Percentiles rank a stretch among this genome's conserved stretches.
Conservation (phyloP, 1,140 invertebrate genomes). For the Plodia interpunctella region DNA sequence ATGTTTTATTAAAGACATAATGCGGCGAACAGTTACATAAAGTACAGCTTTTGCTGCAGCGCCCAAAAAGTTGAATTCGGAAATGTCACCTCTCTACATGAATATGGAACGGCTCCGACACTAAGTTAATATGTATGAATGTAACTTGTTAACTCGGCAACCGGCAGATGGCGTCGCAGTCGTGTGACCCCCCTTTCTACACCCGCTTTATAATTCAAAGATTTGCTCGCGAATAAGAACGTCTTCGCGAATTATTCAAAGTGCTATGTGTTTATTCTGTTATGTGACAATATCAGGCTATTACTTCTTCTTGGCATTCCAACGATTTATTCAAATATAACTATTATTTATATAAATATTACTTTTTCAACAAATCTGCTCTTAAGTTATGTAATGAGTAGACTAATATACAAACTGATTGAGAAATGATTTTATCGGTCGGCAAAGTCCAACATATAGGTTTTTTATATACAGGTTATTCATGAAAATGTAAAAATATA, state of each 20-base stretch:
- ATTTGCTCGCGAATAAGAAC: conserved; percentile 57
- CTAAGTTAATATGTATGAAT: conserved; percentile 56
- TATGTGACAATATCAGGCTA: conserved; percentile 11
- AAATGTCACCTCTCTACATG: neutral
- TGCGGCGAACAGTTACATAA: neutral
- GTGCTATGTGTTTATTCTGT: conserved; percentile 21
- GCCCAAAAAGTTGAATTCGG: conserved; percentile 6
- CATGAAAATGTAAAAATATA: too few species aligned
- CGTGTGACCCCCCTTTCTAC: conserved; percentile 13
- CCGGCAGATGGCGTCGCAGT: conserved; percentile 34
- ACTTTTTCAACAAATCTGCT: too few species aligned
- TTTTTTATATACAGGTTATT: too few species aligned
- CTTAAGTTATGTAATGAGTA: too few species aligned
- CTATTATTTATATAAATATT: too few species aligned
- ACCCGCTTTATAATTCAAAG: conserved; percentile 63
- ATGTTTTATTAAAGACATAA: conserved; percentile 6
- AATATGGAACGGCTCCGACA: conserved; percentile 17
- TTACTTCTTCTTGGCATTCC: too few species aligned
- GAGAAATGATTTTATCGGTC: too few species aligned
- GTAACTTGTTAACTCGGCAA: conserved; percentile 41
- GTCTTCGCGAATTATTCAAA: conserved; percentile 36
- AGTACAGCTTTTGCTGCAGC: conserved; percentile 1
- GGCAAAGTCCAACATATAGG: too few species aligned
- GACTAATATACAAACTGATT: too few species aligned
- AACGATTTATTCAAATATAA: too few species aligned